These are phyloP conservation scores for Anarrhichthys ocellatus DNA, from an alignment of 2,113 vertebrate genomes.

Conservation along the genomic window DNA sequence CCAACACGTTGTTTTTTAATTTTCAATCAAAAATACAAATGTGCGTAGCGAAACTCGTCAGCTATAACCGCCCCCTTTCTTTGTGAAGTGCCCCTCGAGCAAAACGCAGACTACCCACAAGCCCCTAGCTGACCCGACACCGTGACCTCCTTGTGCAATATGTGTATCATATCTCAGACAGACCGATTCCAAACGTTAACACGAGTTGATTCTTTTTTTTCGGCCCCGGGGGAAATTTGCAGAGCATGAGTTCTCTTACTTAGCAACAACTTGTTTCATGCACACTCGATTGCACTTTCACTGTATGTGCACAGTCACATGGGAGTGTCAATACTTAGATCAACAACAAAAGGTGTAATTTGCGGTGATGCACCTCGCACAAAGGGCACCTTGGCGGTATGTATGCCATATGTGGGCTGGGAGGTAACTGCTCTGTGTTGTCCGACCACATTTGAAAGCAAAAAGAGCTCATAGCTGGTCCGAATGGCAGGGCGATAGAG, in stretches of 20 bases:
- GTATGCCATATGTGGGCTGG: neutral
- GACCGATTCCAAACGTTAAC: constrained; percentile 45
- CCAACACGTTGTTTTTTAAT: constrained; percentile 4
- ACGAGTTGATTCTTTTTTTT: constrained; percentile 32
- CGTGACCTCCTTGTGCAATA: constrained; percentile 61
- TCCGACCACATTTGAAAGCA: neutral
- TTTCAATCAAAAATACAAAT: neutral
- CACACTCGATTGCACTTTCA: neutral
- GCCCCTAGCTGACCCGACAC: constrained; percentile 47
- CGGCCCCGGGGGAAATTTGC: constrained; percentile 53
- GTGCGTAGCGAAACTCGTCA: neutral
- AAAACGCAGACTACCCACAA: constrained; percentile 14
- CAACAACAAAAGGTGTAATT: neutral
- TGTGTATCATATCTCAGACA: constrained; percentile 24
- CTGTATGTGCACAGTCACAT: fast-evolving
- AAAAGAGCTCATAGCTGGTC: neutral
- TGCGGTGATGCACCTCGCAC: neutral
- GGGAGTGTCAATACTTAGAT: neutral
- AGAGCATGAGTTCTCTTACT: constrained; percentile 52
- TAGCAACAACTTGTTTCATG: constrained; percentile 19
- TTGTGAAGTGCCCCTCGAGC: constrained; percentile 32
- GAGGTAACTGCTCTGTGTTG: too few species aligned
- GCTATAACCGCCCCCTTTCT: neutral
- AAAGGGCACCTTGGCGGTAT: neutral
- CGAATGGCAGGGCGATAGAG: neutral